phyloP scores from a whole-genome alignment of 2,888 invertebrate genomes.

The Watsonalla binaria region DNA sequence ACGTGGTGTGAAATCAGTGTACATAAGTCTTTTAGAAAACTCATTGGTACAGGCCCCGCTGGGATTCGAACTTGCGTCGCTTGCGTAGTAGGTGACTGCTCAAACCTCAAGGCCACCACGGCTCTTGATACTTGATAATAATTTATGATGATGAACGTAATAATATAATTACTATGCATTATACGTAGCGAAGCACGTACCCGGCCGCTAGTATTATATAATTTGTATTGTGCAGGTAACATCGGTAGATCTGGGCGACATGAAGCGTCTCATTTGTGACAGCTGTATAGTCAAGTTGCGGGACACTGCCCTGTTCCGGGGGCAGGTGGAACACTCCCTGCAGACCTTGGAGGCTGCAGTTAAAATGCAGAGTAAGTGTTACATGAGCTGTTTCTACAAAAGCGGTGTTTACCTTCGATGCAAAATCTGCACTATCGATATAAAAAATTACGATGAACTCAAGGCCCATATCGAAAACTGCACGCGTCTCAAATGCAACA shows the following conservation, averaged over 20 bases:
- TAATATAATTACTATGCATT: no score
- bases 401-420: slow-evolving; percentile 38
- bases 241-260: slow-evolving; percentile 49
- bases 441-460: slow-evolving; percentile 44
- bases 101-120: no score
- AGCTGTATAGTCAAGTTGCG: slow-evolving; percentile 40
- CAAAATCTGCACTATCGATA: slow-evolving; percentile 55
- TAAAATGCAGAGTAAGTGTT: slow-evolving; percentile 43
- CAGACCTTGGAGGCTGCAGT: slow-evolving; percentile 32
- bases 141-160: no score
- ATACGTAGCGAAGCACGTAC: no score
- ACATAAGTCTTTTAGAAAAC: no score
- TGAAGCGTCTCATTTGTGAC: slow-evolving; percentile 55
- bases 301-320: slow-evolving; percentile 36
- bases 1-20: no score
- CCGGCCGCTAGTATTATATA: no score
- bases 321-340: slow-evolving; percentile 46
- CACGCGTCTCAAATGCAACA: slow-evolving; percentile 31
- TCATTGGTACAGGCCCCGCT: no score
- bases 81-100: no score
- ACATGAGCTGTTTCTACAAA: no score
- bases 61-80: no score
- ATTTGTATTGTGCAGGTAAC: slow-evolving; percentile 38
- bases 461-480: slow-evolving; percentile 53
- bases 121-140: no score